Evolutionary conservation across 2,888 invertebrate genomes (phyloP).

Genomic region (Cylindroiulus punctatus): DNA sequence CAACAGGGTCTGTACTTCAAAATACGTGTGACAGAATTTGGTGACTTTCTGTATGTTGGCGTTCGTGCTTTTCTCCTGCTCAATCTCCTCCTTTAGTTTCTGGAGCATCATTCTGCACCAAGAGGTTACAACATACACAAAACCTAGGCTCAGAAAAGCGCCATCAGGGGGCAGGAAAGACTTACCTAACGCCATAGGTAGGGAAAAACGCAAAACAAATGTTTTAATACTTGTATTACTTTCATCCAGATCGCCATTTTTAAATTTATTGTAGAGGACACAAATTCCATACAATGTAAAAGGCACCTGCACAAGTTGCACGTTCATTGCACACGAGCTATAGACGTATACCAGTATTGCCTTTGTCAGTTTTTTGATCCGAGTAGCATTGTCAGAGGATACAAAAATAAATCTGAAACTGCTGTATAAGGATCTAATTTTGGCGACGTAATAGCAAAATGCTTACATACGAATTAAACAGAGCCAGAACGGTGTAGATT

Average conservation of each 20-base stretch:
- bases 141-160: not conserved
- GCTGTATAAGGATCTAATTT: not conserved
- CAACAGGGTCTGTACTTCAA: not conserved
- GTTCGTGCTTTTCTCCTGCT: not conserved
- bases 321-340: not conserved
- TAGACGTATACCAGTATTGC: not conserved
- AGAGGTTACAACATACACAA: not conserved
- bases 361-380: not conserved
- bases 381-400: not conserved
- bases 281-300: too few species aligned
- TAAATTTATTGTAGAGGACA: not conserved
- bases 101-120: not conserved
- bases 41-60: not conserved
- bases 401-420: not conserved
- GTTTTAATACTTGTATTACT: not conserved
- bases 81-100: not conserved
- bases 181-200: not conserved
- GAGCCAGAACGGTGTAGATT: not conserved
- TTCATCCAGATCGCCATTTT: too few species aligned
- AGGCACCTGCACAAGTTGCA: not conserved
- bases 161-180: not conserved
- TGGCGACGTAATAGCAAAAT: not conserved
- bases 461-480: not conserved
- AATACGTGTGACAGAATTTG: not conserved
- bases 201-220: not conserved